A percentile compares a stretch with the other conserved stretches of the same genome.
These are phyloP conservation scores for Tromatobia lineatoria DNA, from an alignment of 2,888 invertebrate genomes.

Conservation along the genomic window DNA sequence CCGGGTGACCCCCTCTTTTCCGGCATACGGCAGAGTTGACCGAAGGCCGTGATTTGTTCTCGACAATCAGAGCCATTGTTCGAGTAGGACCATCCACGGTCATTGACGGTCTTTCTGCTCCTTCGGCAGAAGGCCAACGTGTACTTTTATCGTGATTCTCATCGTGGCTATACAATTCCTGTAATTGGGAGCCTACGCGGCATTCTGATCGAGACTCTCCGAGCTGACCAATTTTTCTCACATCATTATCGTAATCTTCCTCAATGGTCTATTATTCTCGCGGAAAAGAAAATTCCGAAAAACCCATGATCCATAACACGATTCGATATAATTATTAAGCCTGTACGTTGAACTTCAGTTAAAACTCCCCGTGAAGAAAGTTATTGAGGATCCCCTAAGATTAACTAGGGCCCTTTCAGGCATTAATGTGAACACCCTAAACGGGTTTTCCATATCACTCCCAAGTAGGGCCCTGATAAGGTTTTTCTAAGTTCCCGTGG, in stretches of 20 bases:
- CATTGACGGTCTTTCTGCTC: conserved; percentile 33
- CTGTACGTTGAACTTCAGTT: no score
- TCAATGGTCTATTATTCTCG: background rate
- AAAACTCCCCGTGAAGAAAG: no score
- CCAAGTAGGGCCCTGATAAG: no score
- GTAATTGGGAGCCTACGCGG: conserved; percentile 33
- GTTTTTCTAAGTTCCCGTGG: no score
- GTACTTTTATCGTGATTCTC: conserved; percentile 22
- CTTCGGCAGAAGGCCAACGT: conserved; percentile 36
- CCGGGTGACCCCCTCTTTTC: conserved; percentile 18
- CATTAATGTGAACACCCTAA: no score
- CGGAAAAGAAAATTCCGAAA: background rate
- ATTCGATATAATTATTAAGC: background rate
- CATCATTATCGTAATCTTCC: conserved; percentile 12
- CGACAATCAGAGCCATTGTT: conserved; percentile 74
- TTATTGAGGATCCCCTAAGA: no score
- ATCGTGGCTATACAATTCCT: conserved; percentile 21
- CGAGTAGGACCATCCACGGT: conserved; percentile 58
- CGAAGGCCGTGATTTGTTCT: conserved; percentile 72
- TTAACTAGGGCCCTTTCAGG: no score
- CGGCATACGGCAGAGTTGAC: conserved; percentile 31
- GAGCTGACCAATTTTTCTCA: conserved; percentile 14
- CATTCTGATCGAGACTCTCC: conserved; percentile 6
- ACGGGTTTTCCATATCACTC: no score
- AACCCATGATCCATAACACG: background rate